Conservation (phyloP, 2,113 vertebrate genomes). For the Bungarus multicinctus region DNA sequence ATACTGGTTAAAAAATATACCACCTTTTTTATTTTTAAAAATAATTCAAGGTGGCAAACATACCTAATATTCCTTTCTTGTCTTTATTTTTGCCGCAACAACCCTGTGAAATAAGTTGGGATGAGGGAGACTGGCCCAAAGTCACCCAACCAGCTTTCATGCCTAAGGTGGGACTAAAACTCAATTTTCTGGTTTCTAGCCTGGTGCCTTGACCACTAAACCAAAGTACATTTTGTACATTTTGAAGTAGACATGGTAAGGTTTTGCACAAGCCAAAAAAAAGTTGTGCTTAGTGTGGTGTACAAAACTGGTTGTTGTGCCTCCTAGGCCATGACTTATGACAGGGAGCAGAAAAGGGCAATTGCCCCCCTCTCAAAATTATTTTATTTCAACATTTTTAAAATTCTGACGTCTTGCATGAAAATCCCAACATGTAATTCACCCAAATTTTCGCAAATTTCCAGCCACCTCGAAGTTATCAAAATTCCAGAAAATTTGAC, state of each 20-base stretch:
- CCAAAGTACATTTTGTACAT: neutral
- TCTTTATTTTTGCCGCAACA: neutral
- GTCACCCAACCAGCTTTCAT: neutral
- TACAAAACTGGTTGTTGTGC: neutral
- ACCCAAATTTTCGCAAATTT: neutral
- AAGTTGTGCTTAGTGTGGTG: neutral
- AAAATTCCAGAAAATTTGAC: neutral
- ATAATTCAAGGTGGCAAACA: neutral
- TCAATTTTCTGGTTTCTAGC: neutral
- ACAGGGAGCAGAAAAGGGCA: neutral
- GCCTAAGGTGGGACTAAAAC: neutral
- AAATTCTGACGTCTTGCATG: neutral
- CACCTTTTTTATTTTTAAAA: neutral
- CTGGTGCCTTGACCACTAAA: neutral
- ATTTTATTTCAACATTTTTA: neutral
- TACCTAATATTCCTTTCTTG: neutral
- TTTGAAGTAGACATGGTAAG: neutral
- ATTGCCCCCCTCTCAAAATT: neutral
- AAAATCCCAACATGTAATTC: neutral
- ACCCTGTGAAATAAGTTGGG: neutral
- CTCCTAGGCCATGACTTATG: neutral
- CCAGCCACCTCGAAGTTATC: neutral
- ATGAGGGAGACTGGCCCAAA: neutral
- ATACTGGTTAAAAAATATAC: neutral
- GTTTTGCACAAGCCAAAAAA: neutral